Conservation (phyloP, 2,113 vertebrate species). For the Smithornis capensis region DNA sequence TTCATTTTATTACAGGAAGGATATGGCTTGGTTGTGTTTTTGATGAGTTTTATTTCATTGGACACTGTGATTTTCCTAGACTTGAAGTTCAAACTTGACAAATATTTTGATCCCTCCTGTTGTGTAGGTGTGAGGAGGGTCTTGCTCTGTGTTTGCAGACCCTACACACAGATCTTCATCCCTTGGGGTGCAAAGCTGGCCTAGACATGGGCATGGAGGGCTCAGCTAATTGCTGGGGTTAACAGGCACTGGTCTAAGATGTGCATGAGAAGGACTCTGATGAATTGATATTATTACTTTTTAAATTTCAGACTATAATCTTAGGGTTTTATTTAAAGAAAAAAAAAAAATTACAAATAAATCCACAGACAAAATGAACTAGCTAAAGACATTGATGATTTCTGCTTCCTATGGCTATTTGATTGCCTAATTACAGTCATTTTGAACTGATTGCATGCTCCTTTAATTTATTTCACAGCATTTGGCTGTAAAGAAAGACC, state of each 20-base stretch:
- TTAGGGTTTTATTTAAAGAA: background rate
- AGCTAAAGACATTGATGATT: constrained; percentile 37
- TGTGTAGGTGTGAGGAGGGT: background rate
- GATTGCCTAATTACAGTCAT: constrained; percentile 67
- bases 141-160: constrained; percentile 1
- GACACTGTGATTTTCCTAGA: constrained; percentile 36
- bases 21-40: constrained; percentile 54
- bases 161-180: background rate
- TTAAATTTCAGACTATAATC: constrained; percentile 29
- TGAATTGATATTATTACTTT: background rate
- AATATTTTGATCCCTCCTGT: background rate
- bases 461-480: constrained; percentile 73
- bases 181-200: background rate
- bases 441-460: constrained; percentile 59
- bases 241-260: background rate
- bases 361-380: background rate
- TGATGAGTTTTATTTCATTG: constrained; percentile 59
- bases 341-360: background rate
- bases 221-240: constrained; percentile 3
- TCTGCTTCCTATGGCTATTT: constrained; percentile 44
- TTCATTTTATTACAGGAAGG: constrained; percentile 67
- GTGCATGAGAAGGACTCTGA: constrained; percentile 6
- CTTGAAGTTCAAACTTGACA: constrained; percentile 1
- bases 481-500: constrained; percentile 11
- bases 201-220: background rate